These are phyloP conservation scores for Thera britannica DNA, from an alignment of 2,888 invertebrate genomes.

Conservation along the genomic window DNA sequence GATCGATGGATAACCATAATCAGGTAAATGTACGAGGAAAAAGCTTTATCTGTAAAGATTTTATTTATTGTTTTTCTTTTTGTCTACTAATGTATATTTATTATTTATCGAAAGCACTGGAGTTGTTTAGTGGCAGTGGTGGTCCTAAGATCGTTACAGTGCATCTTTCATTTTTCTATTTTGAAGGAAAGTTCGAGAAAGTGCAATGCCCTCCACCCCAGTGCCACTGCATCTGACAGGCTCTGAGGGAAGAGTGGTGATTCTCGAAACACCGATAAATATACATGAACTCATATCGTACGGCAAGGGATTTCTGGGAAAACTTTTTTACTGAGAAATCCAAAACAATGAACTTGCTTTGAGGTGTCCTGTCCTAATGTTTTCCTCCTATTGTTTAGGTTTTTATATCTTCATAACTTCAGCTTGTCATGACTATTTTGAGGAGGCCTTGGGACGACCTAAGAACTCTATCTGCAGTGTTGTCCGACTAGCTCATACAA, in stretches of 20 bases:
- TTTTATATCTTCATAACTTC: neutral
- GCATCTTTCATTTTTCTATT: neutral
- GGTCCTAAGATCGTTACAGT: neutral
- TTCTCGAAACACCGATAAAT: slow-evolving; percentile 1
- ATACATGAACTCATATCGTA: neutral
- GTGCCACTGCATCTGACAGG: neutral
- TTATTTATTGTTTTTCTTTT: no score
- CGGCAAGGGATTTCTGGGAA: neutral
- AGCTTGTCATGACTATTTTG: neutral
- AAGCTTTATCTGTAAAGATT: neutral
- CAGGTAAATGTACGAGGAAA: slow-evolving; percentile 6
- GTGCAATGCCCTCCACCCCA: neutral
- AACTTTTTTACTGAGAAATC: neutral
- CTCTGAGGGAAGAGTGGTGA: neutral
- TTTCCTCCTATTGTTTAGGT: neutral
- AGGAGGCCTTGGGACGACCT: neutral
- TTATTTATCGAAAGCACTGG: neutral
- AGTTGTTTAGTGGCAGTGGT: no score
- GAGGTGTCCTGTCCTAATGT: neutral
- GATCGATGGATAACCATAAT: slow-evolving; percentile 13
- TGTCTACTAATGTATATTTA: neutral
- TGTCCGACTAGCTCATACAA: no score
- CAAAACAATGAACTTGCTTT: neutral
- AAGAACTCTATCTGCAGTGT: neutral
- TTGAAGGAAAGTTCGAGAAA: neutral